Evolutionary conservation across 2,797 vertebrate genomes (phyloP), one percentile per base, ranked within the genome.

Genomic region (Premnoplex brunnescens): DNA sequence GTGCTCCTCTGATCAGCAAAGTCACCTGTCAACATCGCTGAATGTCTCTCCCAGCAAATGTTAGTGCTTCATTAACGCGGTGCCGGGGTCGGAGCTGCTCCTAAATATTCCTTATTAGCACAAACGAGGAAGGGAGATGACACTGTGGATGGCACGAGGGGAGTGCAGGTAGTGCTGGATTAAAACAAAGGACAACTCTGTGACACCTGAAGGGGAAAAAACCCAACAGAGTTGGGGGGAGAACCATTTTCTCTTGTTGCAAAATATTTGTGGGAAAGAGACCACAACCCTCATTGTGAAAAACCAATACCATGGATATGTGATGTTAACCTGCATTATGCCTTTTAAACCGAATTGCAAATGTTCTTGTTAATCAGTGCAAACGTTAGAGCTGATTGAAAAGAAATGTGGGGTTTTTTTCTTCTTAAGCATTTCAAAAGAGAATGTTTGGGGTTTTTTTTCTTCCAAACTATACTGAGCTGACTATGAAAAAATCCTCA

Each of bases 11-110:
- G 97, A 97, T 95, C 92, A 84, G 79, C 86, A 36, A 63, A 95
- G 94, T 97, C 96, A 48, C 97, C 93, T 94, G 97, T 97, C 97
- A 94, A 55, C 96, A 81, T 66, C 60, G 5, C 91, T 93, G 77
- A 90, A 59, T 89, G 95, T 95, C 95, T 89, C 89, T 87, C 92
- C 71, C 66, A 86, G 67, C 56, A 58, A 91, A 81, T 34, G 34
- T 66, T 84, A 72, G 88, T 73, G 93, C 92, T 95, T 96, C 97
- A 96, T 97, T 97, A 97, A 92, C 67, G 93, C 88, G 24, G 77
- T 9, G 27, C 78, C 5, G 1, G 88, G 85, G 79, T 37, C 3
- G 3, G 76, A 90, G 90, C 77, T 0, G 7, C 79, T 72, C 84
- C 88, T 88, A 74, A 97, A 95, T 7, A 2, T 48, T 87, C 93